Evolutionary conservation across 2,888 invertebrate genomes (phyloP).

Genomic region (Synergus japonicus): DNA sequence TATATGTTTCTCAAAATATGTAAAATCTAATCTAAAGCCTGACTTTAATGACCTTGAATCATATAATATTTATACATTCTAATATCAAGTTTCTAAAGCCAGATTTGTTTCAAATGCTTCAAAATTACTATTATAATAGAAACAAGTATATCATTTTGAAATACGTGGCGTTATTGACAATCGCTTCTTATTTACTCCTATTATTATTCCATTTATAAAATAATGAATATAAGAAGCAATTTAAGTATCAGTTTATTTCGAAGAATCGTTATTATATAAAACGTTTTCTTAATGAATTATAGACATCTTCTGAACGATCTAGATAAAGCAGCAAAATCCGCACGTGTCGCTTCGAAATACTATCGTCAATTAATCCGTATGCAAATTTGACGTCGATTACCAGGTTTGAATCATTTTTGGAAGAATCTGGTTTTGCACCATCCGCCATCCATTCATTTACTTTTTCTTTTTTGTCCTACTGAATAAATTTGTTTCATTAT

Average conservation of each 20-base stretch:
- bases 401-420: constrained; percentile 25
- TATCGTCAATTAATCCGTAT: constrained; percentile 26
- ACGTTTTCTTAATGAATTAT: constrained; percentile 7
- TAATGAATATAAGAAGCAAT: neutral
- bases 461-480: constrained; percentile 1
- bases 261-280: neutral
- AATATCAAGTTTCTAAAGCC: no score
- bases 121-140: no score
- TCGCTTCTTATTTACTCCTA: no score
- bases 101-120: no score
- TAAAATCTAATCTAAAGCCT: no score
- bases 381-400: constrained; percentile 28
- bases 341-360: constrained; percentile 37
- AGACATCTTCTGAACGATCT: neutral
- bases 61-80: no score
- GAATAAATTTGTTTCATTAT: constrained; percentile 36
- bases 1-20: no score
- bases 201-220: neutral
- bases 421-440: constrained; percentile 24
- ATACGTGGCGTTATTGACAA: no score
- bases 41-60: no score
- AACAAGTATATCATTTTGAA: no score
- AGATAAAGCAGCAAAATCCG: constrained; percentile 25
- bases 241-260: neutral
- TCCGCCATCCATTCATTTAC: neutral